Percentiles rank a stretch among this genome's conserved stretches.
Evolutionary conservation across 1,140 invertebrate species (phyloP).

Genomic region (Lepidurus apus): DNA sequence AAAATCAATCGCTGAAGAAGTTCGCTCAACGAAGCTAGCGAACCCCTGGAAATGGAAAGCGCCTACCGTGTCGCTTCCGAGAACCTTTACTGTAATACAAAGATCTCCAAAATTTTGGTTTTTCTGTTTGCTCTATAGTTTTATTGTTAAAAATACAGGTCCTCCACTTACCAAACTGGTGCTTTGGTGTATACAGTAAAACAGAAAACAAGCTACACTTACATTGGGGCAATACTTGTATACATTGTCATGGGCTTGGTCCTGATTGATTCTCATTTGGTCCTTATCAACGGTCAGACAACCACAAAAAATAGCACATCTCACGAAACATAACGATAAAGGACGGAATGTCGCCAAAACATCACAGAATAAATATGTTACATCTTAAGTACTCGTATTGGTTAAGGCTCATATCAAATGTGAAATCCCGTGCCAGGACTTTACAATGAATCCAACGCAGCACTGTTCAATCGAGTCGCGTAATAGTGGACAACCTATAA

Average conservation of each 20-base stretch:
- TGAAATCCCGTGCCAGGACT: slow-evolving; percentile 10
- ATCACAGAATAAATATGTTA: slow-evolving; percentile 22
- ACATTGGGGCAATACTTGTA: background rate
- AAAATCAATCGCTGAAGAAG: too few species aligned
- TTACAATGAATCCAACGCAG: slow-evolving; percentile 32
- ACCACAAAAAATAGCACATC: background rate
- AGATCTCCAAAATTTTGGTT: too few species aligned
- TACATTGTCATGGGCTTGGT: background rate
- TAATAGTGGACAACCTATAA: slow-evolving; percentile 29
- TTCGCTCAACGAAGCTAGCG: too few species aligned
- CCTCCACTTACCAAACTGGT: background rate
- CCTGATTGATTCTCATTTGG: background rate
- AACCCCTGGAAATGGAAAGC: too few species aligned
- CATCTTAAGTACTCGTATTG: background rate
- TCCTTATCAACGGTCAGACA: background rate
- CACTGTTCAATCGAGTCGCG: slow-evolving; percentile 29
- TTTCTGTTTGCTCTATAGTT: too few species aligned
- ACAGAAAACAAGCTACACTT: background rate
- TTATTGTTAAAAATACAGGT: too few species aligned
- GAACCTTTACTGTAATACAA: too few species aligned
- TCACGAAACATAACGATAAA: background rate
- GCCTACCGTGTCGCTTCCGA: too few species aligned
- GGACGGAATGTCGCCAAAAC: slow-evolving; percentile 2
- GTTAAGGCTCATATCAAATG: slow-evolving; percentile 4
- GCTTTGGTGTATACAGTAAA: background rate